phyloP scores from a whole-genome alignment of 2,113 vertebrate species.

The Archilochus colubris region DNA sequence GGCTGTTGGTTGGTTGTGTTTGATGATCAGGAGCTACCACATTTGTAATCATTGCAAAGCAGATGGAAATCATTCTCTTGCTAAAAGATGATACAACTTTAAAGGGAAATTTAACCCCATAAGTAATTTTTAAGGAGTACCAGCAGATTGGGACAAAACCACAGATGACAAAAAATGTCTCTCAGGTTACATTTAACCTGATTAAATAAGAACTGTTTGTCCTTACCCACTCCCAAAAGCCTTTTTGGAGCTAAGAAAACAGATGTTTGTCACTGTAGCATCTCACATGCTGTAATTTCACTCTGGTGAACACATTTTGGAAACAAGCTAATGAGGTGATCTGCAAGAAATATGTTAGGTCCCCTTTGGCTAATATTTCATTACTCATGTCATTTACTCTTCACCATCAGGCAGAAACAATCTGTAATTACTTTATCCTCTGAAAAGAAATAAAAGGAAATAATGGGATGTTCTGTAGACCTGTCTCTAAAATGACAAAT shows the following conservation, averaged over 20 bases:
- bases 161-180: conserved; percentile 52
- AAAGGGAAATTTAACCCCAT: conserved; percentile 35
- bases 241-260: conserved; percentile 78
- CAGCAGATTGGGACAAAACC: conserved; percentile 20
- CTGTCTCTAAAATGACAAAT: conserved; percentile 15
- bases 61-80: conserved; percentile 63
- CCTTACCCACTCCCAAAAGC: conserved; percentile 71
- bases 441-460: conserved; percentile 6
- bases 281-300: conserved; percentile 64
- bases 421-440: conserved; percentile 34
- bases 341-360: conserved; percentile 65
- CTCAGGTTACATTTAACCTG: conserved; percentile 64
- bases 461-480: neutral
- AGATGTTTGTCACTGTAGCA: conserved; percentile 82
- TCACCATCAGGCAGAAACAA: conserved; percentile 75
- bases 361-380: conserved; percentile 80
- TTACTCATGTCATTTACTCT: conserved; percentile 76
- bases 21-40: neutral
- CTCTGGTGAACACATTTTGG: conserved; percentile 58
- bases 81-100: conserved; percentile 39
- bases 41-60: conserved; percentile 42
- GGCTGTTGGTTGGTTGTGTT: neutral
- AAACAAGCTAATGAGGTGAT: conserved; percentile 72
- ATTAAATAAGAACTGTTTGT: conserved; percentile 63
- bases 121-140: conserved; percentile 60